Conservation (phyloP, 2,113 vertebrate species). For the Dendropsophus ebraccatus region DNA sequence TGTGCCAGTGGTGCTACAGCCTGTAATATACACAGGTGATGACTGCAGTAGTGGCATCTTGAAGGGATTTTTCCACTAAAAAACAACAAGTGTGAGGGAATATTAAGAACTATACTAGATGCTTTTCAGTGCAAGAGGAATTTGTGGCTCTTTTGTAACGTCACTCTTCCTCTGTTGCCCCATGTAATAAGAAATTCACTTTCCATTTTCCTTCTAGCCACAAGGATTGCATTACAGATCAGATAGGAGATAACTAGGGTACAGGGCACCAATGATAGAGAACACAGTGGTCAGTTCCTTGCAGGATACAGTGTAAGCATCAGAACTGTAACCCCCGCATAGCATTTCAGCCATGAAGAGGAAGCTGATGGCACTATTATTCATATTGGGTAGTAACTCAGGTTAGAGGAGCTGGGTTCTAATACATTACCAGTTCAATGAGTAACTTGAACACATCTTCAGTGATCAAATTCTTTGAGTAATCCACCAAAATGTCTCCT, state of each 20-base stretch:
- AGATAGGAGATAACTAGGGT: not conserved
- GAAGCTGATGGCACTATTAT: too few relatives aligned
- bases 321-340: too few relatives aligned
- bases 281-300: not conserved
- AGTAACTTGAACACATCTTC: slow-evolving; percentile 91
- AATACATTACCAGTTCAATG: slow-evolving; percentile 83
- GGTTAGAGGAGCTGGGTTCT: too few relatives aligned
- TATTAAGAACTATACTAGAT: too few relatives aligned
- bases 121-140: not conserved
- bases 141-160: not conserved
- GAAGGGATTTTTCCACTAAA: too few relatives aligned
- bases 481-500: slow-evolving; percentile 93
- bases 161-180: not conserved
- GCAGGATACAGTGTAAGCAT: not conserved
- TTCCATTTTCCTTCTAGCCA: not conserved
- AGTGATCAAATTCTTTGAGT: slow-evolving; percentile 94
- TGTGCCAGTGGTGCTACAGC: not conserved
- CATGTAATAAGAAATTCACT: not conserved
- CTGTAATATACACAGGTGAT: not conserved
- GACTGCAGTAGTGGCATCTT: not conserved
- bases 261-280: not conserved
- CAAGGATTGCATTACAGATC: not conserved
- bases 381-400: too few relatives aligned
- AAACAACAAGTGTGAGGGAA: too few relatives aligned
- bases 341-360: too few relatives aligned